Evolutionary conservation across 2,113 vertebrate species (phyloP), one percentile per base, ranked within the genome.

Genomic region (Natator depressus): DNA sequence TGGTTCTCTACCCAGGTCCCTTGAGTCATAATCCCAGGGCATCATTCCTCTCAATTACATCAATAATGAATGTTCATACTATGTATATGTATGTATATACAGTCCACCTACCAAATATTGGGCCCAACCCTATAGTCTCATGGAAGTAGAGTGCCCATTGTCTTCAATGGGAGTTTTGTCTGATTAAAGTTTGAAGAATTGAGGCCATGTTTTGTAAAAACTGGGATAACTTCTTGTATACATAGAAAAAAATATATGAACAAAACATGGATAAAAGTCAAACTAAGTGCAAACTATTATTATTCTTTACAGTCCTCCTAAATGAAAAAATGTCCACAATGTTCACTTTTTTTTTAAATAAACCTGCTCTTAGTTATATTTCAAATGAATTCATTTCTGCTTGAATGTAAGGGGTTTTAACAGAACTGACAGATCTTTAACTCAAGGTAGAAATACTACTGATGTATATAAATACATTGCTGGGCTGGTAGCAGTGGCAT

Each of bases 381-480:
- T 19, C 17, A 9, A 4, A 65, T 31, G 7, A 69, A 69, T 19
- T 72, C 17, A 9, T 72, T 72, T 5, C 46, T 12, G 84, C 57
- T 65, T 84, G 72, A 86, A 93, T 89, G 86, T 3, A 16, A 22
- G 1, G 1, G 2, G 1, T 0, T 80, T 82, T 89, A 91, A 49
- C 79, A 55, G 62, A 88, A 3, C 81, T 80, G 53, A 1, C 17
- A 25, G 38, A 5, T n/a, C 29, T 96, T 87, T 80, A 84, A 75
- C 7, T 31, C 14, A 20, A 46, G 49, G 62, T 55, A 49, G n/a
- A 91, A 84, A 49, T 51, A 14, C 1, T 51, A 35, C 38, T 7
- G 0, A 46, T 31, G 9, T 2, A 3, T 27, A 3, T 57, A 59
- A 62, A 12, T 50, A 19, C 8, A 19, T 82, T 0, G 0, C 49